Evolutionary conservation across 53 echinoderm and acorn worm species (phyloP).

Genomic region (Mesocentrotus franciscanus): DNA sequence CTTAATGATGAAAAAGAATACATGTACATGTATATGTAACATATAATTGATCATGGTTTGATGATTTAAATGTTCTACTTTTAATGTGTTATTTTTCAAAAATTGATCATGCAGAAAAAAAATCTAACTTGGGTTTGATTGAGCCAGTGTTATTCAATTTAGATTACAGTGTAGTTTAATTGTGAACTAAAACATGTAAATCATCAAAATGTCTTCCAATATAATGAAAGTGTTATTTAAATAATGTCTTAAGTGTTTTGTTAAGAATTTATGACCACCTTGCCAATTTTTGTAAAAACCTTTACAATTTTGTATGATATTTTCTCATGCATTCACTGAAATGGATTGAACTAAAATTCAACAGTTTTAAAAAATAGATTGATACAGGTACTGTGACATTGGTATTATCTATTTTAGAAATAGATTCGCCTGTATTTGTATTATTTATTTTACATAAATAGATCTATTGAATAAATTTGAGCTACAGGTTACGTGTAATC

Average conservation of each 20-base stretch:
- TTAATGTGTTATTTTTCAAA: not conserved
- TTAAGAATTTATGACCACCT: not conserved
- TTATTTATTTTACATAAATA: not conserved
- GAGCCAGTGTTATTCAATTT: no score
- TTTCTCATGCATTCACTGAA: not conserved
- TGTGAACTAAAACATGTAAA: no score
- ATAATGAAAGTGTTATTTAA: no score
- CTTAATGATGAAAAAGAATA: not conserved
- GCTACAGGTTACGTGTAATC: not conserved
- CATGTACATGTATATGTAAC: not conserved
- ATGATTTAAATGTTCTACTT: no score
- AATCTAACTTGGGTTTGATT: no score
- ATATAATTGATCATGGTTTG: not conserved
- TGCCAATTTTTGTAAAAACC: not conserved
- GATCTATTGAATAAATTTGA: not conserved
- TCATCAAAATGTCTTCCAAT: no score
- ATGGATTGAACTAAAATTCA: not conserved
- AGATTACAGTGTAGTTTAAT: no score
- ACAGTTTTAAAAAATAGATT: not conserved
- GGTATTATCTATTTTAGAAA: not conserved
- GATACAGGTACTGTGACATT: not conserved
- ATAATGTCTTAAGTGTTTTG: not conserved
- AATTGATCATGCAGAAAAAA: no score
- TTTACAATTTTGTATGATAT: not conserved
- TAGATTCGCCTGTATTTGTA: not conserved